phyloP scores from a whole-genome alignment of 2,888 invertebrate species.

The Drosophila prolongata region DNA sequence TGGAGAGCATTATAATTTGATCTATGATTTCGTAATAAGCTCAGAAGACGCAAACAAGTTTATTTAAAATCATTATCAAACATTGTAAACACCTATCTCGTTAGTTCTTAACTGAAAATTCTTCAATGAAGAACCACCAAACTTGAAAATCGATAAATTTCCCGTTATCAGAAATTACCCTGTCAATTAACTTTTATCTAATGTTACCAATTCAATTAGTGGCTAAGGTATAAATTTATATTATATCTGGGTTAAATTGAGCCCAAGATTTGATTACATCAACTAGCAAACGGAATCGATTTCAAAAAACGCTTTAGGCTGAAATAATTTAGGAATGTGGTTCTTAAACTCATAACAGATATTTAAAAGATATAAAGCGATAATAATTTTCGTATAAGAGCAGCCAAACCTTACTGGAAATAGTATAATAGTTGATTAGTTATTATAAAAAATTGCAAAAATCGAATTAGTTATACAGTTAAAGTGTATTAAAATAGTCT shows the following conservation, averaged over 20 bases:
- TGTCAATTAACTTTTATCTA: neutral
- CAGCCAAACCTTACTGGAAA: no score
- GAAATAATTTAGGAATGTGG: no score
- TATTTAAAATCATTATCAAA: neutral
- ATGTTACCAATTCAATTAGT: conserved; percentile 4
- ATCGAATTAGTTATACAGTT: no score
- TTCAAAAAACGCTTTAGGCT: neutral
- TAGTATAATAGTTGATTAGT: no score
- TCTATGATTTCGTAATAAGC: neutral
- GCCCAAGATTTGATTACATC: neutral
- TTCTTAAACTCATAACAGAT: no score
- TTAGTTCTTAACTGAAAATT: no score
- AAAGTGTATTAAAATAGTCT: conserved; percentile 14
- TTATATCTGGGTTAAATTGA: neutral
- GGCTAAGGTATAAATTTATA: neutral
- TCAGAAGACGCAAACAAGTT: neutral
- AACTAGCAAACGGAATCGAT: neutral
- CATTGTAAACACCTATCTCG: no score
- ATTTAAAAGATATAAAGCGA: no score
- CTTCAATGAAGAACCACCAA: no score
- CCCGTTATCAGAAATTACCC: neutral
- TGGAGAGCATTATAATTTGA: neutral
- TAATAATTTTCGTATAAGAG: no score
- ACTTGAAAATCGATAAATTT: no score
- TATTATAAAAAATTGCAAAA: neutral